These are phyloP conservation scores for Eurypyga helias DNA, from an alignment of 2,113 vertebrate species.

Conservation along the genomic window DNA sequence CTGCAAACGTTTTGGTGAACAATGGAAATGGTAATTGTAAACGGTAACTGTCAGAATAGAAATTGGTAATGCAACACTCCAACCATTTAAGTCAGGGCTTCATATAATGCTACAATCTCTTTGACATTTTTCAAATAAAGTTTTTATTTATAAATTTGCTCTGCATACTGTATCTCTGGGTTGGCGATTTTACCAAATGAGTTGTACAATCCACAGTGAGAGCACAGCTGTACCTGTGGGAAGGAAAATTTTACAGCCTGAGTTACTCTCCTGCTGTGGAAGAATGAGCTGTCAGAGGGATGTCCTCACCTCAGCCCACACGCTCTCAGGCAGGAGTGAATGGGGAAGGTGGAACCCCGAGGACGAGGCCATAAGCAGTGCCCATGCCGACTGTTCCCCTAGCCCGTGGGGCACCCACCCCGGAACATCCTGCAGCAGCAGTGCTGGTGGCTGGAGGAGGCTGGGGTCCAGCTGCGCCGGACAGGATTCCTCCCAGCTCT, in stretches of 20 bases:
- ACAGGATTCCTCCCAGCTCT: fast-evolving
- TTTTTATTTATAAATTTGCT: neutral
- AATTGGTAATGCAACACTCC: neutral
- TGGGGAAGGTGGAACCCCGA: fast-evolving
- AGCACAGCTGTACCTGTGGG: neutral
- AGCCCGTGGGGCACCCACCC: neutral
- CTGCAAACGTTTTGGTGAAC: neutral
- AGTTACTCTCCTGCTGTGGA: neutral
- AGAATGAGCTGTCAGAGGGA: neutral
- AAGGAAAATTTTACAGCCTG: neutral
- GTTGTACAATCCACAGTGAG: fast-evolving
- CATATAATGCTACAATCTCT: neutral
- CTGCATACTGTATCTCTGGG: fast-evolving
- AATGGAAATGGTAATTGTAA: neutral
- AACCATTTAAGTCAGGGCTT: neutral
- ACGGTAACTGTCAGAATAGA: neutral
- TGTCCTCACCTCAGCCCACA: neutral
- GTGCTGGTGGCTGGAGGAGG: neutral
- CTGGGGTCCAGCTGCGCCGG: neutral
- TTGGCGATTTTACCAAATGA: neutral
- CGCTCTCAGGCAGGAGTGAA: neutral
- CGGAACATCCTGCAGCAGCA: neutral
- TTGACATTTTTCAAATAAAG: neutral
- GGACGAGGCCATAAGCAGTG: fast-evolving
- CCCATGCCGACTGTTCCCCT: no score